Base-by-base conservation (phyloP, 2,797 vertebrate genomes). In the Notoglanidium macrostoma region DNA sequence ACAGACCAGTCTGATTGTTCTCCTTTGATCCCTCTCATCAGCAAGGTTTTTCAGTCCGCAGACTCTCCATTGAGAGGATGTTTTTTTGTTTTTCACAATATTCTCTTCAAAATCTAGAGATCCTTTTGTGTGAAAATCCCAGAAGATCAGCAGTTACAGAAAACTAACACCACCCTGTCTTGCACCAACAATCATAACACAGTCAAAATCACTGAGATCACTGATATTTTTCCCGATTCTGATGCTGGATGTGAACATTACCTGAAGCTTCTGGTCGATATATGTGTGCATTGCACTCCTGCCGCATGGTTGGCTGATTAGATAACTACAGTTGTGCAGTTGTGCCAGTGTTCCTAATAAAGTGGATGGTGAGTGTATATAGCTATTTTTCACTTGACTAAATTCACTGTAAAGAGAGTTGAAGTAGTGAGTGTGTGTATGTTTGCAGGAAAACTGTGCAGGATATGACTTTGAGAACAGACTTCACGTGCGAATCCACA, bases 381-480 rank as follows among this genome's bases (percentile, higher is more conserved):
- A 72, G 11, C 32, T 51, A 26, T 9, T 44, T 67, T 57, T 35
- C 21, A 77, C n/a, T 55, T 26, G 17, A 80, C 1, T 77, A 74
- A 46, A 12, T 74, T 51, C 29, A 85, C 2, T 77, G 59, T 77
- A 59, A 55, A 23, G 23, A 32, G 17, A 77, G 54, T 46, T 73
- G n/a, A 74, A 23, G 49, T 49, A 44, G 21, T 78, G 46, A 78
- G 46, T 74, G 11, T 84, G 82, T 68, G 14, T 90, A 61, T 86
- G 61, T 80, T 40, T 94, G 74, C 95, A 99, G 98, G 98, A 99
- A 93, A 97, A 98, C 87, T 99, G 96, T 57, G 93, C 95, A 10
- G 98, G 98, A 90, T 99, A 99, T 86, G 98, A 99, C 94, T 99
- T 99, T 94, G 98, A 99, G 93, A 99, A 99, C 96, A 95, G 98